phyloP scores from a whole-genome alignment of 2,797 vertebrate species.

The Malurus leucopterus region DNA sequence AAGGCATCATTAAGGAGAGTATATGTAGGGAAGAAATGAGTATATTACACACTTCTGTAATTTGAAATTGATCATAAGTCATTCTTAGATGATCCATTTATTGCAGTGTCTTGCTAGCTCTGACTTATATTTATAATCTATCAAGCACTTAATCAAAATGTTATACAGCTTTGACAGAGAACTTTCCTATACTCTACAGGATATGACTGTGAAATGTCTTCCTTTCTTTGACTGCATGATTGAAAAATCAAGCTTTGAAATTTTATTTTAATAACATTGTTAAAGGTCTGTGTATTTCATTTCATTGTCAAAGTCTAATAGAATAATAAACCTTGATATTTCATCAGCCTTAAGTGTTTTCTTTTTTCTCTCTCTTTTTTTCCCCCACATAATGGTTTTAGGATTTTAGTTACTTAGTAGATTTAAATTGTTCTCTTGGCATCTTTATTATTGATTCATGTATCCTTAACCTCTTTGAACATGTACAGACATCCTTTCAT shows the following conservation, averaged over 20 bases:
- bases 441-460: constrained; percentile 14
- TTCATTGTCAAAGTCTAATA: constrained; percentile 48
- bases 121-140: constrained; percentile 11
- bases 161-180: constrained; percentile 18
- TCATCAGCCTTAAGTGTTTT: constrained; percentile 52
- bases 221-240: constrained; percentile 37
- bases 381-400: constrained; percentile 11
- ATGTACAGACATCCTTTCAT: not conserved
- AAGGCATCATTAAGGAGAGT: not conserved
- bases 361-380: not conserved
- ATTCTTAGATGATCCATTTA: constrained; percentile 38
- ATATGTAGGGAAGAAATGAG: not conserved
- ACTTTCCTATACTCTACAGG: constrained; percentile 33
- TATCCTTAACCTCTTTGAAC: constrained; percentile 12
- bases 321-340: constrained; percentile 57
- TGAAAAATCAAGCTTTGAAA: constrained; percentile 54
- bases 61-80: constrained; percentile 43
- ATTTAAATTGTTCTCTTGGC: constrained; percentile 23
- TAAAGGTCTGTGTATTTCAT: constrained; percentile 29
- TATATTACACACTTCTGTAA: not conserved
- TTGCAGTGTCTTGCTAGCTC: constrained; percentile 33
- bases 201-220: constrained; percentile 26
- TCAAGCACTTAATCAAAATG: constrained; percentile 33
- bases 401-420: constrained; percentile 45
- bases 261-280: constrained; percentile 56